phyloP scores from a whole-genome alignment of 2,888 invertebrate genomes.

The Ramazzottius varieornatus region DNA sequence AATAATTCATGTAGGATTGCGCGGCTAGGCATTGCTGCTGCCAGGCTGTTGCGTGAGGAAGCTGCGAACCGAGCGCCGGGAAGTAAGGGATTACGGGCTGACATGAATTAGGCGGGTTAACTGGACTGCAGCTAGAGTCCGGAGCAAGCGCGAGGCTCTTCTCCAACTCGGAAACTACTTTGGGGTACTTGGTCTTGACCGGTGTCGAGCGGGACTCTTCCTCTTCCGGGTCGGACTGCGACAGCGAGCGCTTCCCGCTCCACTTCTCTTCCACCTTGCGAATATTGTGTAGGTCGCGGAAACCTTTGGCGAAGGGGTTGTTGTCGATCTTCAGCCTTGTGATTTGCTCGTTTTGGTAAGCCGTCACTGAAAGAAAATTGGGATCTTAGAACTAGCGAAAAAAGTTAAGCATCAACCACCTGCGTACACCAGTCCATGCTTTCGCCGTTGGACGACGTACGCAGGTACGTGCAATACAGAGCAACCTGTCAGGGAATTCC shows the following conservation, averaged over 20 bases:
- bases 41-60: not conserved
- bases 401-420: too few species aligned
- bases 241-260: not conserved
- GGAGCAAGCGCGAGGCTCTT: not conserved
- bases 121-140: not conserved
- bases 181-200: not conserved
- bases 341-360: constrained; percentile 1
- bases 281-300: not conserved
- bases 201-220: not conserved
- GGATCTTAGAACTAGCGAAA: too few species aligned
- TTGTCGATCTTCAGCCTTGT: not conserved
- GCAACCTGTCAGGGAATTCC: too few species aligned
- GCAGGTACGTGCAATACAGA: too few species aligned
- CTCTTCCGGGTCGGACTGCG: not conserved
- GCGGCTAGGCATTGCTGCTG: not conserved
- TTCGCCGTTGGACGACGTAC: too few species aligned
- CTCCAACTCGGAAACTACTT: not conserved
- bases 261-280: not conserved
- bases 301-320: constrained; percentile 2
- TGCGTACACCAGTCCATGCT: too few species aligned
- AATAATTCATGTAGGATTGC: not conserved
- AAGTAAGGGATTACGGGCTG: not conserved
- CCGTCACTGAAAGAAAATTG: constrained; percentile 1
- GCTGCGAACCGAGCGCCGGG: not conserved
- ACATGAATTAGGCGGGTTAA: not conserved